Evolutionary conservation across 64 coral and sea anemone genomes (phyloP).

Genomic region (Cladopsammia gracilis): DNA sequence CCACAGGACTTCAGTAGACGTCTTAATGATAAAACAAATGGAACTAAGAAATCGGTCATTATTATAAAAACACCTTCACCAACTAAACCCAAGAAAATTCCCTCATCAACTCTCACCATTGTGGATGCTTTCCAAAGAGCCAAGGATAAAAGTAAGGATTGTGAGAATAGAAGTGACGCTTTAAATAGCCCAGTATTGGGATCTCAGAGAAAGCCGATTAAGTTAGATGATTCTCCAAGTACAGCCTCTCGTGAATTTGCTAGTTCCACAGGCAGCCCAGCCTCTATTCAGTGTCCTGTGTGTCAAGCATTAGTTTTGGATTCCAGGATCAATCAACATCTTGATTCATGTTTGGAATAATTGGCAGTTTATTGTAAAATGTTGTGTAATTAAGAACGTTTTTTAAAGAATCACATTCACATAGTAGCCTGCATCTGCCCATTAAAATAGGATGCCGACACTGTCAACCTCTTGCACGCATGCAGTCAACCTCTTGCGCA

Average conservation of each 20-base stretch:
- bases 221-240: conserved; percentile 41
- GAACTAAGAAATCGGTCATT: neutral
- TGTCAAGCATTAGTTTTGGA: conserved; percentile 57
- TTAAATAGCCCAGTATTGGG: conserved; percentile 20
- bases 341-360: conserved; percentile 72
- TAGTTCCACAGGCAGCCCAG: neutral
- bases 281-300: conserved; percentile 72
- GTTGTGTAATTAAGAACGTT: neutral
- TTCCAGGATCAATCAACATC: conserved; percentile 75
- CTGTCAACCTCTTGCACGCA: no score
- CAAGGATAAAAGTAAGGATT: neutral
- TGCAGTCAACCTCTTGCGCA: no score
- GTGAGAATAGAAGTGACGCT: neutral
- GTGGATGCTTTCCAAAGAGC: conserved; percentile 83
- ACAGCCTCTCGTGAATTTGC: no score
- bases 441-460: no score
- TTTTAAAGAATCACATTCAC: no score
- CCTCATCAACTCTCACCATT: conserved; percentile 59
- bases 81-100: conserved; percentile 16
- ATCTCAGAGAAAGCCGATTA: conserved; percentile 67
- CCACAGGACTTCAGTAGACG: neutral
- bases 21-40: neutral
- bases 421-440: no score
- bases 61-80: conserved; percentile 32
- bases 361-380: neutral